Base-by-base conservation (phyloP, 2,797 vertebrate genomes). In the Epinephelus malabaricus region DNA sequence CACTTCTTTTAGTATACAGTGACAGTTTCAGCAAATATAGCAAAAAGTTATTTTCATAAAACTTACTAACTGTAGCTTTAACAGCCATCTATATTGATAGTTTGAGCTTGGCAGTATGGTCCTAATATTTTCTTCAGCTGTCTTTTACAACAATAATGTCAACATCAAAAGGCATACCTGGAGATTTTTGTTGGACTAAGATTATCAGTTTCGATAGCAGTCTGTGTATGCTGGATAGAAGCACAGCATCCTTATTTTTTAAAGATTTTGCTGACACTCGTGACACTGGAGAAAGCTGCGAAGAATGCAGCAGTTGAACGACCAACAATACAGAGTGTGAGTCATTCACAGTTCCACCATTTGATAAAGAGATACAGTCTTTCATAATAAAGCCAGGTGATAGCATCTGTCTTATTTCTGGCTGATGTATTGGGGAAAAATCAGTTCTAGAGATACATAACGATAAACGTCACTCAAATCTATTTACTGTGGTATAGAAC, bases 131-230 rank as follows among this genome's bases (percentile, higher is more conserved):
- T 25, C 50, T 15, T 51, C 47, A 69, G 53, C 11, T 0, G 11
- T 23, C 38, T 58, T 27, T 49, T 1, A 43, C 27, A 64, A 69
- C 62, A 64, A 18, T 19, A 43, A 17, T 18, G 40, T 18, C 40
- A 17, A 6, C 50, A 23, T n/a, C 46, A 69, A 27, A 63, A 64
- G 5, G 51, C 59, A 27, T 43, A 66, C 3, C 2, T 66, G 58
- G 34, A 56, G 14, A 25, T 43, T 25, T 78, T 13, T 38, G 19
- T 18, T 2, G 17, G 40, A 38, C 15, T 40, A 13, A 75, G 79
- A 84, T 60, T 2, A 87, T 86, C 72, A 15, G 45, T 67, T 63
- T 0, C 50, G 69, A 83, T 78, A 56, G 40, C 27, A 27, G 34
- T 38, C 12, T 67, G 69, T 40, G 61, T 53, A 34, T 25, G 17